Evolutionary conservation across 1,140 invertebrate genomes (phyloP), one percentile per base, ranked within the genome.

Genomic region (Hylaeus anthracinus): DNA sequence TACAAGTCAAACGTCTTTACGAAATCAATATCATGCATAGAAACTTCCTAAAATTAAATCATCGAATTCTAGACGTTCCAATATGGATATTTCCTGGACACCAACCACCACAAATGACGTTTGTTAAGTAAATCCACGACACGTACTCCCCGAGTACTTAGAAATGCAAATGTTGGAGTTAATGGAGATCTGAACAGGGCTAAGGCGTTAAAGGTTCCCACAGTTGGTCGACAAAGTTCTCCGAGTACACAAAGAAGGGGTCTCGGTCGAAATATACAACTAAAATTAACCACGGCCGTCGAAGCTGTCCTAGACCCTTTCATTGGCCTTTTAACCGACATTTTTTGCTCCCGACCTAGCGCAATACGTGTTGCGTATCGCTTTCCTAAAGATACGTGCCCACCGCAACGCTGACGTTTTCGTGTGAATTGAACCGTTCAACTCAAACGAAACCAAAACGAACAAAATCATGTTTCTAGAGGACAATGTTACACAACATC

Each of bases 271-370:
- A 10, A 63, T 48, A 56, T 15, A 26, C 45, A 43, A 56, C 77
- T 73, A 73, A 79, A 79, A 72, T 79, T 72, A 79, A 73, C 64
- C 61, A 9, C 10, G 51, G 60, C 10, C 53, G 15, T 55, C 12
- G 71, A n/a, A 3, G 51, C 26, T 73, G 77, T 79, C 77, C 77
- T 79, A 79, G 77, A 79, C 77, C 77, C 77, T 79, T 79, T 56
- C 61, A 79, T 56, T 64, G 76, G 76, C 76, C 69, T 67, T 64
- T 65, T 72, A 79, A 65, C 77, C 77, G 70, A 73, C 71, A 79
- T 79, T 79, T 56, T 73, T 53, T 79, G 73, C 51, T 43, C 63
- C 51, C 71, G 77, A 79, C 77, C 77, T 73, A 79, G 15, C 77
- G 70, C 61, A 79, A 79, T 71, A 41, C 26, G 26, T 45, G 61